Conservation (phyloP, 2,797 vertebrate species). For the Manis javanica region DNA sequence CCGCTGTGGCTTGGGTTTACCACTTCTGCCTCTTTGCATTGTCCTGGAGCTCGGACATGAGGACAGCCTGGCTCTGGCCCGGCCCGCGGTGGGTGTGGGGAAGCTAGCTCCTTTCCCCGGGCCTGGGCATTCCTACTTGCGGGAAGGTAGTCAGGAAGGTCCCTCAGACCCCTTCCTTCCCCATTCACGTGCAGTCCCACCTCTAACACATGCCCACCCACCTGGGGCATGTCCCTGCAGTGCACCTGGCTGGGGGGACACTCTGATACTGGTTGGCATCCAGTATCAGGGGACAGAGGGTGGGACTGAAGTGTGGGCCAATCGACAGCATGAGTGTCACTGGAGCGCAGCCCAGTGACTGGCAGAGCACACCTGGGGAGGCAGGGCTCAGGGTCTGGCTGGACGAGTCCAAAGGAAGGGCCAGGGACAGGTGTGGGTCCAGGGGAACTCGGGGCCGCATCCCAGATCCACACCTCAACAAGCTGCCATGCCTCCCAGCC, state of each 20-base stretch:
- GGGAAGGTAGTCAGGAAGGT: accelerated
- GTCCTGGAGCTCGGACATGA: neutral
- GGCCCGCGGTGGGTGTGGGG: no score
- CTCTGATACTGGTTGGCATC: no score
- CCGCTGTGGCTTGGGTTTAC: accelerated
- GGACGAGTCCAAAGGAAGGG: neutral
- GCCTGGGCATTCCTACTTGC: neutral
- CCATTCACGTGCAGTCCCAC: accelerated
- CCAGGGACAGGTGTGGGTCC: neutral
- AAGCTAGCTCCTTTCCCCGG: accelerated
- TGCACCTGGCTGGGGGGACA: neutral
- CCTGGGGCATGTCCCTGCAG: accelerated
- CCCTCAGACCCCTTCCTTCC: neutral
- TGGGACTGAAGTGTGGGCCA: no score
- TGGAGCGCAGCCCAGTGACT: no score
- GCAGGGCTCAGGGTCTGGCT: no score
- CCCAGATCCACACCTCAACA: neutral
- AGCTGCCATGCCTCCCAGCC: neutral
- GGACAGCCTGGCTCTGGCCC: neutral
- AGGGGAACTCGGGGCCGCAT: neutral
- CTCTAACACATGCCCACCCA: neutral
- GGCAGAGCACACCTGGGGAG: neutral
- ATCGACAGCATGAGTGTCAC: neutral
- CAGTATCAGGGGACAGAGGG: neutral
- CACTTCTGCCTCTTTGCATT: accelerated